These are phyloP conservation scores for Antheraea pernyi DNA, from an alignment of 1,140 invertebrate species.

Conservation along the genomic window DNA sequence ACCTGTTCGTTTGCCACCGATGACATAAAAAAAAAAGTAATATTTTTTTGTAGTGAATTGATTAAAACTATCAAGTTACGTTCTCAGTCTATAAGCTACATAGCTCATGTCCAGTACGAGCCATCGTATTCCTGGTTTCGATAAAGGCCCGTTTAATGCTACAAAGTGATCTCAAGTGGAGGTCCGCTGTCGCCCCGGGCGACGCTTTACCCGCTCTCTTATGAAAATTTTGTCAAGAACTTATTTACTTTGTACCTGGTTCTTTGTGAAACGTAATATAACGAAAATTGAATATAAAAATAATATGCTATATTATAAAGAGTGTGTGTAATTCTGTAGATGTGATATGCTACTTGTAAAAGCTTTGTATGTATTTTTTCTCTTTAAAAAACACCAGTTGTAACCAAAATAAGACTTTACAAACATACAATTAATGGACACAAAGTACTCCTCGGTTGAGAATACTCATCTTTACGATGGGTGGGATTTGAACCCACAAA, in stretches of 20 bases:
- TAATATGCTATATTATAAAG: background rate
- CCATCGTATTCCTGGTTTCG: conserved; percentile 26
- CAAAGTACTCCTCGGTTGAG: no score
- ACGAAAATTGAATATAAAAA: background rate
- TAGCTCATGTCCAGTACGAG: conserved; percentile 33
- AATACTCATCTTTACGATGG: no score
- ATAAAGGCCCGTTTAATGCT: conserved; percentile 67
- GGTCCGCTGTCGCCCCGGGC: conserved; percentile 56
- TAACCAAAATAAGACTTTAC: no score
- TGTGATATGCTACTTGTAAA: background rate
- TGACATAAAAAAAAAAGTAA: no score
- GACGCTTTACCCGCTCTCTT: conserved; percentile 60
- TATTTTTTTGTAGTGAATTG: no score
- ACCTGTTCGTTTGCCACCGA: no score
- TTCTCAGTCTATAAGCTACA: conserved; percentile 14
- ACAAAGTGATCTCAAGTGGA: conserved; percentile 65
- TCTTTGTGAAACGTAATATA: background rate
- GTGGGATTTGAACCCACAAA: no score
- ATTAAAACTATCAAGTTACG: conserved; percentile 15
- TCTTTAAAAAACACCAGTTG: no score
- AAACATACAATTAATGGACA: no score
- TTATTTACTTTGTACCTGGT: conserved; percentile 7
- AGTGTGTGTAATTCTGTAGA: background rate
- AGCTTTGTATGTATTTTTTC: background rate
- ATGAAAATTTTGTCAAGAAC: conserved; percentile 57